Evolutionary conservation across 2,888 invertebrate species (phyloP), one percentile per base, ranked within the genome.

Genomic region (Lasius fuliginosus): DNA sequence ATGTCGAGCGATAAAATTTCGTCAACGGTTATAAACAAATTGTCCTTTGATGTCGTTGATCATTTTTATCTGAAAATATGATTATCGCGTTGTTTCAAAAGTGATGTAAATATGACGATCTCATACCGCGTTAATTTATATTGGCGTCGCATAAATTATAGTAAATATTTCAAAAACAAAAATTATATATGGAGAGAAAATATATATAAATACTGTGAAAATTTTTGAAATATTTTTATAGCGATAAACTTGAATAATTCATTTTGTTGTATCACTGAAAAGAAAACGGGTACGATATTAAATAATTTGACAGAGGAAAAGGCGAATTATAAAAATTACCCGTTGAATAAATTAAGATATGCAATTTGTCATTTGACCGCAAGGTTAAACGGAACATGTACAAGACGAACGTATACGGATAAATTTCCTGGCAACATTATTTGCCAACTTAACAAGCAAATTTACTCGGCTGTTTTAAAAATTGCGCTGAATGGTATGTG

Each of bases 391-490:
- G 30, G 5, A 4, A 53, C 53, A 53, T 65, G 46, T 62, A 36
- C 6, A 46, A 76, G 23, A 62, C n/a, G 42, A 33, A 36, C 36
- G n/a, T 23, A 49, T 49, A 36, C n/a, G 30, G 30, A 76, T 77
- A 77, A 67, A 42, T 77, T 77, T 40, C 27, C 67, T 40, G 3
- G 8, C 12, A 27, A 15, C 53, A n/a, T 76, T 65, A 76, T 64
- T 53, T 53, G 36, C 3, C 62, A 30, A 77, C 12, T 68, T 30
- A 58, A 77, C n/a, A 53, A 68, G 11, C 23, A 42, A 77, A 77
- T 77, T 58, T 30, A 42, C 67, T 58, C 58, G n/a, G 56, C 23
- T 40, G 40, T 27, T 67, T 77, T 77, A 77, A 67, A 77, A 77
- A 77, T 68, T 4, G n/a, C 27, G 40, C 42, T 42, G 67, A 77